Evolutionary conservation across 2,888 invertebrate genomes (phyloP).

Genomic region (Trachelus stipa): DNA sequence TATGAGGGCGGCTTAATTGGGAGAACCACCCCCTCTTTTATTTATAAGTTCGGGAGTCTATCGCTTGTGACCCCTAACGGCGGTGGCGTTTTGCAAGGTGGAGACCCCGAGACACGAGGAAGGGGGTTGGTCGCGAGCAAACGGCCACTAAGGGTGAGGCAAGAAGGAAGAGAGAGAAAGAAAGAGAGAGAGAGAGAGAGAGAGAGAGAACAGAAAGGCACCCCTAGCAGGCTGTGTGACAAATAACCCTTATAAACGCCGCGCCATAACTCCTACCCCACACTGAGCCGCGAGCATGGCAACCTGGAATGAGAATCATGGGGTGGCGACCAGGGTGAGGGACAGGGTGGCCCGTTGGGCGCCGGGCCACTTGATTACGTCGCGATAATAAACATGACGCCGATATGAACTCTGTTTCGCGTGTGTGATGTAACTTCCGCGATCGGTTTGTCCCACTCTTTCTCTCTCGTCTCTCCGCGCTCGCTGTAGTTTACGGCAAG

Average conservation of each 20-base stretch:
- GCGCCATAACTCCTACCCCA: constrained; percentile 44
- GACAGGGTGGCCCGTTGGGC: constrained; percentile 38
- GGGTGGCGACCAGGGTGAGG: constrained; percentile 31
- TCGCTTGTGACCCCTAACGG: constrained; percentile 38
- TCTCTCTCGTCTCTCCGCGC: constrained; percentile 17
- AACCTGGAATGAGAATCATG: constrained; percentile 55
- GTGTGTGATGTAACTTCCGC: constrained; percentile 5
- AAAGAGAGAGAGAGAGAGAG: constrained; percentile 24
- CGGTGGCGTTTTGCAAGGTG: background rate
- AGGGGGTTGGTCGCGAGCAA: constrained; percentile 8
- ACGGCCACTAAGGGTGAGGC: constrained; percentile 28
- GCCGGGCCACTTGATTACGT: constrained; percentile 61
- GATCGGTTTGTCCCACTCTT: constrained; percentile 7
- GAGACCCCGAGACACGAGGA: background rate
- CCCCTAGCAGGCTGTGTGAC: constrained; percentile 47
- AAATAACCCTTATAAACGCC: constrained; percentile 66
- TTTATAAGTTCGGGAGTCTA: constrained; percentile 64
- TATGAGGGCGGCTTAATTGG: constrained; percentile 63
- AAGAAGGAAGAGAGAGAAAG: constrained; percentile 22
- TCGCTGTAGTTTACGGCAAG: constrained; percentile 23
- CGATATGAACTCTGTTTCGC: constrained; percentile 57
- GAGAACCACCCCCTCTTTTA: constrained; percentile 55
- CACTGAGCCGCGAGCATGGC: constrained; percentile 45
- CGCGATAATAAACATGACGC: constrained; percentile 62
- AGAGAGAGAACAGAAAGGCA: constrained; percentile 27